Evolutionary conservation across 2,113 vertebrate species (phyloP).

Genomic region (Protobothrops mucrosquamatus): DNA sequence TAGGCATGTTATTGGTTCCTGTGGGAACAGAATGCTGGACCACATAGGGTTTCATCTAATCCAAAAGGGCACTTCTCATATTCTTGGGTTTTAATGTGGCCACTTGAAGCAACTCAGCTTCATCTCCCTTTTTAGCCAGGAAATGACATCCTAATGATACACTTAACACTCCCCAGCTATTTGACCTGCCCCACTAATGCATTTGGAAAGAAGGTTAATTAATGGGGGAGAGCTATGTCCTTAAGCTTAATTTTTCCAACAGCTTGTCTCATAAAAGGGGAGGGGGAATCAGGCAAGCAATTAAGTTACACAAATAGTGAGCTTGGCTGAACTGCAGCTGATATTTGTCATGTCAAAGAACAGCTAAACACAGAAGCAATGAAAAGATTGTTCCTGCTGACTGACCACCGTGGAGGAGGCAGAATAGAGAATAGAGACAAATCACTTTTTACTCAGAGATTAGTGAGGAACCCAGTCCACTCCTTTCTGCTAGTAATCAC

Average conservation of each 20-base stretch:
- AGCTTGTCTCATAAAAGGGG: constrained; percentile 83
- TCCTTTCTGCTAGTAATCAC: constrained; percentile 58
- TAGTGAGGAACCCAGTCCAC: constrained; percentile 69
- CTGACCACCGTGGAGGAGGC: constrained; percentile 85
- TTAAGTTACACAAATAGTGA: constrained; percentile 85
- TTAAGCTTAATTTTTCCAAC: constrained; percentile 78
- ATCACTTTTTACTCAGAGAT: constrained; percentile 90
- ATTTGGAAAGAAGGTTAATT: constrained; percentile 82
- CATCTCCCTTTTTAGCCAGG: constrained; percentile 60
- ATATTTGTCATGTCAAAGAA: constrained; percentile 85
- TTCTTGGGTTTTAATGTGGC: background rate
- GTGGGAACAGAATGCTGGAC: background rate
- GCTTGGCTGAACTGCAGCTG: constrained; percentile 79
- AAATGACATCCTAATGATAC: constrained; percentile 66
- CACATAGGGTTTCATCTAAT: background rate
- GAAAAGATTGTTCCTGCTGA: constrained; percentile 74
- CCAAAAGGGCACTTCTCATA: background rate
- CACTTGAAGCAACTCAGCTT: constrained; percentile 41
- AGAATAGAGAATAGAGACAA: constrained; percentile 87
- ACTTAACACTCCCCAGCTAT: constrained; percentile 73
- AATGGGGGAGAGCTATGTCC: constrained; percentile 76
- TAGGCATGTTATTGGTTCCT: background rate
- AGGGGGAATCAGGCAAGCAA: constrained; percentile 79
- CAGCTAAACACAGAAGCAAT: constrained; percentile 81
- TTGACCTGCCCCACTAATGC: constrained; percentile 78